Evolutionary conservation across 2,888 invertebrate genomes (phyloP).

Genomic region (Acleris sparsana): DNA sequence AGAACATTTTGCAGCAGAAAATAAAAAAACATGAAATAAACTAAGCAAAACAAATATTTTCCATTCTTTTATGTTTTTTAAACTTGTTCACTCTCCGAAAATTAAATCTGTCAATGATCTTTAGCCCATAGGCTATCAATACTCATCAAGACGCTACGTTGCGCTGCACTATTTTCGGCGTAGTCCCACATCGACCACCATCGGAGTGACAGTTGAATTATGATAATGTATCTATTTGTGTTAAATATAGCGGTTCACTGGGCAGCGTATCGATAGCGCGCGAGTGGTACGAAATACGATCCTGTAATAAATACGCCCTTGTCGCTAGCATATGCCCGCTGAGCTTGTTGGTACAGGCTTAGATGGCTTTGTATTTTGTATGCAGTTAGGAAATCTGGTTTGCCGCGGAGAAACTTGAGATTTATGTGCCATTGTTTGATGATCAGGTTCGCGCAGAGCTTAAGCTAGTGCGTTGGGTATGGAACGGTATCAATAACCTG

Average conservation of each 20-base stretch:
- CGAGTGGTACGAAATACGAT: slow-evolving; percentile 54
- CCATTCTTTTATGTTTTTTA: no score
- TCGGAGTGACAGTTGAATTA: slow-evolving; percentile 44
- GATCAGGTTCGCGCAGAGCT: slow-evolving; percentile 43
- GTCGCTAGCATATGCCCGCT: slow-evolving; percentile 47
- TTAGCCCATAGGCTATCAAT: neutral
- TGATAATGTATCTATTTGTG: slow-evolving; percentile 41
- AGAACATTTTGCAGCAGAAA: no score
- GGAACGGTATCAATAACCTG: slow-evolving; percentile 24
- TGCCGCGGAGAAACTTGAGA: slow-evolving; percentile 45
- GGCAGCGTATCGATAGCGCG: slow-evolving; percentile 47
- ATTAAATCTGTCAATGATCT: no score
- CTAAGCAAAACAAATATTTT: no score
- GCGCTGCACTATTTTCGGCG: slow-evolving; percentile 7
- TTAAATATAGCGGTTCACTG: slow-evolving; percentile 36
- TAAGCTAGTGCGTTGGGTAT: slow-evolving; percentile 4
- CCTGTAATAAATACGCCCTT: slow-evolving; percentile 69
- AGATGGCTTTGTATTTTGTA: slow-evolving; percentile 32
- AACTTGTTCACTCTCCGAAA: no score
- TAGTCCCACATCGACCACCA: slow-evolving; percentile 24
- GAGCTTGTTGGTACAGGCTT: slow-evolving; percentile 15
- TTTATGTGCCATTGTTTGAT: slow-evolving; percentile 40
- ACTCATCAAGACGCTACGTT: neutral
- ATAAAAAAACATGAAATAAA: no score
- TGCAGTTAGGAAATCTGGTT: slow-evolving; percentile 43